phyloP scores from a whole-genome alignment of 2,113 vertebrate species.

The Nannobrachium achirus region DNA sequence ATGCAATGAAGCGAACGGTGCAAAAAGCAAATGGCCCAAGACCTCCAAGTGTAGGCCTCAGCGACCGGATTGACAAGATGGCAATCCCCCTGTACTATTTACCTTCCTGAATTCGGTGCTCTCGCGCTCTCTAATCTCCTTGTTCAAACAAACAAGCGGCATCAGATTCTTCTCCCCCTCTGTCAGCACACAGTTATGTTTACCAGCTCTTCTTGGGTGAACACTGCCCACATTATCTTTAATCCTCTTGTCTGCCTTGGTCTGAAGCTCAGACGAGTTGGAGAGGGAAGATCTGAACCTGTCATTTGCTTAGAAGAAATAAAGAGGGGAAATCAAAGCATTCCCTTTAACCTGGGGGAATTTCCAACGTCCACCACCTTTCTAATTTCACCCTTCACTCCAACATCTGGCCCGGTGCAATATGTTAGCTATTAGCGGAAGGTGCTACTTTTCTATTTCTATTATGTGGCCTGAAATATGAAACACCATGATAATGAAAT shows the following conservation, averaged over 20 bases:
- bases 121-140: slow-evolving; percentile 88
- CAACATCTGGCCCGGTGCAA: slow-evolving; percentile 23
- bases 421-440: slow-evolving; percentile 36
- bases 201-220: slow-evolving; percentile 88
- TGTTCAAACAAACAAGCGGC: slow-evolving; percentile 95
- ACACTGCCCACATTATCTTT: slow-evolving; percentile 88
- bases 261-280: slow-evolving; percentile 89
- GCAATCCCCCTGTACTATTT: slow-evolving; percentile 88
- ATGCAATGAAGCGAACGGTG: slow-evolving; percentile 38
- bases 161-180: slow-evolving; percentile 85
- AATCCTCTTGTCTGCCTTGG: slow-evolving; percentile 90
- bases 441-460: slow-evolving; percentile 15
- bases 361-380: slow-evolving; percentile 43
- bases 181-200: slow-evolving; percentile 85
- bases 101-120: slow-evolving; percentile 87
- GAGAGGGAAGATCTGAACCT: slow-evolving; percentile 91
- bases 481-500: slow-evolving; percentile 24
- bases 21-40: slow-evolving; percentile 28
- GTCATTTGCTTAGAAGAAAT: slow-evolving; percentile 83
- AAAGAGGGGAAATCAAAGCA: slow-evolving; percentile 75
- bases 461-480: neutral
- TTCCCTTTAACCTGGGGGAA: slow-evolving; percentile 79
- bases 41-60: slow-evolving; percentile 22
- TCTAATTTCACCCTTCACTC: slow-evolving; percentile 36
- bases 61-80: slow-evolving; percentile 69